These are phyloP conservation scores for Drosophila mayaguana DNA, from an alignment of 2,888 invertebrate genomes.

Conservation along the genomic window DNA sequence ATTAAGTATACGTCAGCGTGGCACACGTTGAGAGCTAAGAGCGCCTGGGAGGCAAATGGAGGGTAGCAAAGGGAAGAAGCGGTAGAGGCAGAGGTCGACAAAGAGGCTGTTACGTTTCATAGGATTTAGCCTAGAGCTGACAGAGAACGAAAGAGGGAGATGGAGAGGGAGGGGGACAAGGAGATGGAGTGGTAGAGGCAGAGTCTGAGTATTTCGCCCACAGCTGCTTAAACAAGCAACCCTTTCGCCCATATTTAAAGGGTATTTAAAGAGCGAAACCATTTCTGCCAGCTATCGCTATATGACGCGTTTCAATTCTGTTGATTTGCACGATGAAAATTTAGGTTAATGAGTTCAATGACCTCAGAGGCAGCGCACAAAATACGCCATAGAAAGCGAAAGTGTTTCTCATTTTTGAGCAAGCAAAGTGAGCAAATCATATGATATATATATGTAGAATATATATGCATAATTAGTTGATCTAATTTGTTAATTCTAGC, in stretches of 20 bases:
- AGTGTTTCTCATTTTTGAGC: conserved; percentile 10
- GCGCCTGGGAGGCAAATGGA: no score
- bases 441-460: neutral
- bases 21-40: neutral
- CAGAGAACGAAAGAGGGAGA: no score
- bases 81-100: neutral
- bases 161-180: neutral
- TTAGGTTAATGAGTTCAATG: conserved; percentile 83
- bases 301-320: conserved; percentile 34
- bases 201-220: no score
- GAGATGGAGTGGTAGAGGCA: neutral
- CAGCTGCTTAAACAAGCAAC: neutral
- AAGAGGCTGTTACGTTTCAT: neutral
- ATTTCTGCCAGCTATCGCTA: conserved; percentile 7
- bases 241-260: neutral
- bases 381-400: conserved; percentile 58
- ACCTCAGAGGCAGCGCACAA: conserved; percentile 67
- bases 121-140: no score
- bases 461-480: neutral
- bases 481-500: neutral
- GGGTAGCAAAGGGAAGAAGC: accelerated
- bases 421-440: conserved; percentile 6
- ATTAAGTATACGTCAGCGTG: conserved; percentile 52
- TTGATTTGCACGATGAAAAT: conserved; percentile 59
- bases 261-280: neutral